Percentiles rank a stretch among this genome's conserved stretches.
Conservation (phyloP, 2,888 invertebrate genomes). For the Morinoia aosen region DNA sequence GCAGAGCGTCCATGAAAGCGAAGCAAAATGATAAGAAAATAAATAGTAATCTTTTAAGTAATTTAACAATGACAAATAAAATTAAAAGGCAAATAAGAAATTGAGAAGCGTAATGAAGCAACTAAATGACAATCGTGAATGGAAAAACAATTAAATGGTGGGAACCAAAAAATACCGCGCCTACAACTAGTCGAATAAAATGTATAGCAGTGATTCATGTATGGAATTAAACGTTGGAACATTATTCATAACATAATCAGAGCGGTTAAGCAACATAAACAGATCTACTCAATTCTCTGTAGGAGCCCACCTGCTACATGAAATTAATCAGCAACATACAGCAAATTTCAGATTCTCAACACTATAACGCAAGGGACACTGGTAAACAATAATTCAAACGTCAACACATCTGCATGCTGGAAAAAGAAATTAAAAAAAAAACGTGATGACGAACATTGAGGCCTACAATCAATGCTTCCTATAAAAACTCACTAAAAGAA, state of each 20-base stretch:
- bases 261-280: too few relatives aligned
- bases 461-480: too few relatives aligned
- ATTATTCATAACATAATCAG: background rate
- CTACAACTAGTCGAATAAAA: background rate
- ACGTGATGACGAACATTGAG: background rate
- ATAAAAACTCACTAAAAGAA: background rate
- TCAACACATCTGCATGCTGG: background rate
- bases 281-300: background rate
- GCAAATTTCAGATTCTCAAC: background rate
- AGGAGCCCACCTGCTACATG: background rate
- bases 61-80: too few relatives aligned
- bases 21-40: too few relatives aligned
- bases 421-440: background rate
- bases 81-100: too few relatives aligned
- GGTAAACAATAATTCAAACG: background rate
- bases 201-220: background rate
- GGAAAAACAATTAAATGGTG: background rate
- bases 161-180: background rate
- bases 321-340: background rate
- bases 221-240: background rate
- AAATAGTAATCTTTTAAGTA: too few relatives aligned
- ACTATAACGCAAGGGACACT: background rate
- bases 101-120: too few relatives aligned
- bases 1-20: background rate
- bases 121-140: too few relatives aligned